Conservation (phyloP, 2,113 vertebrate species). For the Axis porcinus region DNA sequence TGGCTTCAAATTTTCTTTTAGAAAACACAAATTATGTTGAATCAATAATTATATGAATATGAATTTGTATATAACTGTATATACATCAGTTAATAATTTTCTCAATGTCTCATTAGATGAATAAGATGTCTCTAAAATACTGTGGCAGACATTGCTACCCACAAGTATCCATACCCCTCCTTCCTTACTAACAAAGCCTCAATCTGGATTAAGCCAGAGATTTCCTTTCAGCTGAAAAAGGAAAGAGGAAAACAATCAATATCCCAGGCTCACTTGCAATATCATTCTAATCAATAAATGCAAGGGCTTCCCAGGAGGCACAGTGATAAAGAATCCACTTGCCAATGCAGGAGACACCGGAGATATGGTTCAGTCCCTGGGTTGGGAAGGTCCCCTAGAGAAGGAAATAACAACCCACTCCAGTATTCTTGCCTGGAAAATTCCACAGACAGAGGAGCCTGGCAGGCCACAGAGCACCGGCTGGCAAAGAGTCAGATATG, state of each 20-base stretch:
- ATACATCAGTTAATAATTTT: not conserved
- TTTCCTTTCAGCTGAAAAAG: not conserved
- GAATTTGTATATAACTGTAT: not conserved
- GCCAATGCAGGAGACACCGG: not conserved
- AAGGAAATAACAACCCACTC: not conserved
- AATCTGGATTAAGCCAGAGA: not conserved
- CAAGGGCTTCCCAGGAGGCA: not conserved
- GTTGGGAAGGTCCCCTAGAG: not conserved
- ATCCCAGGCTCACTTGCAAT: not conserved
- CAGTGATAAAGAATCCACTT: not conserved
- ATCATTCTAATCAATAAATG: not conserved
- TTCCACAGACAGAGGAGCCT: not conserved
- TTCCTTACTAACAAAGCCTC: not conserved
- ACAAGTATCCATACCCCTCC: not conserved
- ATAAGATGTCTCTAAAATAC: not conserved
- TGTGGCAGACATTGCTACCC: not conserved
- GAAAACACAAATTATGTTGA: not conserved
- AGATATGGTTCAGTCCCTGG: not conserved
- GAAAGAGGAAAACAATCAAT: not conserved
- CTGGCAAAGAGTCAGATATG: not conserved
- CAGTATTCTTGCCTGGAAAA: not conserved
- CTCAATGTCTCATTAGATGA: not conserved
- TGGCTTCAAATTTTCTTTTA: not conserved
- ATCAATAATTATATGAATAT: not conserved
- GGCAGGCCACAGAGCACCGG: accelerated